A percentile compares a stretch with the other conserved stretches of the same genome.
Evolutionary conservation across 1,140 invertebrate genomes (phyloP).

Genomic region (Cyrtorhinus lividipennis): DNA sequence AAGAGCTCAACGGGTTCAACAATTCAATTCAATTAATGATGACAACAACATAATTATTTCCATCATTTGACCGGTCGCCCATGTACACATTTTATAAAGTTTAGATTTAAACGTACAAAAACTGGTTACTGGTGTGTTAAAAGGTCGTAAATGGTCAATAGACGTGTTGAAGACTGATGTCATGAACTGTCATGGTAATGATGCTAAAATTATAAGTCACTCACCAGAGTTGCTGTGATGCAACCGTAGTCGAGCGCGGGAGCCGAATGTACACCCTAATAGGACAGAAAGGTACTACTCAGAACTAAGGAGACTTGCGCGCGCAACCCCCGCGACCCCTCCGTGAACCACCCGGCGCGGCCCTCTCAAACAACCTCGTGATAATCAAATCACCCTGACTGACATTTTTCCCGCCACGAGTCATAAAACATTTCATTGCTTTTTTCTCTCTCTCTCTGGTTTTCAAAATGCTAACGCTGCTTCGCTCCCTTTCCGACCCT

Average conservation of each 20-base stretch:
- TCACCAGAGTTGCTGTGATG: not conserved
- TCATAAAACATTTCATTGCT: conserved; percentile 2
- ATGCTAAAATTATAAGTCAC: not conserved
- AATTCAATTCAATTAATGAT: too few relatives aligned
- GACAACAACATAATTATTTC: too few relatives aligned
- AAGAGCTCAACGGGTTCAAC: too few relatives aligned
- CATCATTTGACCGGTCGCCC: too few relatives aligned
- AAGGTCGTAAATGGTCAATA: too few relatives aligned
- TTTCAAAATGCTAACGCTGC: conserved; percentile 2
- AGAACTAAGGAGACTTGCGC: not conserved
- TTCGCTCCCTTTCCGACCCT: not conserved
- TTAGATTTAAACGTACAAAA: too few relatives aligned
- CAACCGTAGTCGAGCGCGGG: not conserved
- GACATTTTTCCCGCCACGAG: conserved; percentile 8
- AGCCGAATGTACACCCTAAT: not conserved
- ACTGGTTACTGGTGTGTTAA: too few relatives aligned
- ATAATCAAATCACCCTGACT: conserved; percentile 5
- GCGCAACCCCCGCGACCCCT: not conserved
- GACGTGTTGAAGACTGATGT: too few relatives aligned
- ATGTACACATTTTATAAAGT: too few relatives aligned
- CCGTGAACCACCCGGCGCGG: too few relatives aligned
- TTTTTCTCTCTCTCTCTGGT: not conserved
- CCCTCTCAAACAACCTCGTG: conserved; percentile 1
- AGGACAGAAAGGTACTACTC: not conserved
- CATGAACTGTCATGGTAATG: too few relatives aligned